Base-by-base conservation (phyloP, 2,797 vertebrate species). In the Tenualosa thibaudeaui region DNA sequence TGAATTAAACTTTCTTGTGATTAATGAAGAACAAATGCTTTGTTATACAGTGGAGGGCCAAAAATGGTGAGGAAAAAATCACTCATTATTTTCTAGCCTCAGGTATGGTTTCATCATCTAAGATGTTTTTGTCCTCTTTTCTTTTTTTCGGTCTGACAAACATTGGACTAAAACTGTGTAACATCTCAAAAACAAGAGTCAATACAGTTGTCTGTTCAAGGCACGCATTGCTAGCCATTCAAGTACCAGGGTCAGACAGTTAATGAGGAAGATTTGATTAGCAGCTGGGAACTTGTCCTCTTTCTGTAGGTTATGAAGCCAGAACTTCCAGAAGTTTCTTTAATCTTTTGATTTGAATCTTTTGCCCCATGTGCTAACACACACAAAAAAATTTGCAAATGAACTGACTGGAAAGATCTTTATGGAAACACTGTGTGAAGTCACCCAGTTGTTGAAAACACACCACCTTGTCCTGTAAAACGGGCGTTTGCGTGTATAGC, bases 51-150 rank as follows among this genome's bases (percentile, higher is more conserved):
- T 95, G 95, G 95, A 94, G 95, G 96, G 96, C 96, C 95, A 94
- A 95, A 94, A 49, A 94, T 92, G 96, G 94, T 37, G 15, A 2
- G 93, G 91, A 95, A 94, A 96, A 95, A 94, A 95, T 95, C 95
- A 96, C 96, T 97, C 96, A 96, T 97, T 97, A 97, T 96, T 97
- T 96, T 95, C 93, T 95, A 94, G 95, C 96, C 96, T 37, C 88
- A 81, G 96, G 96, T 94, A 0, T 15, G 90, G 91, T 97, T 94
- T 97, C 96, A 96, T 96, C 96, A 94, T 95, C 91, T 92, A 87
- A 92, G 93, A 93, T 91, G 95, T 96, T 95, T 94, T 93, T 92
- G 95, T 95, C 95, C 94, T 95, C 94, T 94, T 92, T 91, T 40
- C 71, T 91, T 87, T 89, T 91, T 88, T 88, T 60, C 50, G 84